Base-by-base conservation (phyloP, 2,888 invertebrate genomes). In the Dynastes grantii region DNA sequence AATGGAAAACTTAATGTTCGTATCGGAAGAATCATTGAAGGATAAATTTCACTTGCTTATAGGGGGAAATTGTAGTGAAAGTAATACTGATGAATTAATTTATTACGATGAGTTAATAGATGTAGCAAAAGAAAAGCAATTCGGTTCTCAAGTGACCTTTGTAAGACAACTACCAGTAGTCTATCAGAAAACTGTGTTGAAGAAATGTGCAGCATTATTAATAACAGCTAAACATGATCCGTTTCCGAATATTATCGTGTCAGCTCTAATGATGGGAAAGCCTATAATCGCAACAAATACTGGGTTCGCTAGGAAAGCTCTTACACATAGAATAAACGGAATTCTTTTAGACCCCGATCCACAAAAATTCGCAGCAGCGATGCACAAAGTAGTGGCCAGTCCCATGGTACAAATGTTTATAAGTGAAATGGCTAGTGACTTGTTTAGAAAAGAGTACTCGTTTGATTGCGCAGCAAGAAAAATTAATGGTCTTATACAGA, bases 121-220 rank as follows among this genome's bases (percentile, higher is more conserved):
- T 9, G 76, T 78, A 5, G 83, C 86, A 0, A 87, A 86, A 78
- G 84, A 85, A 45, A 84, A 85, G 76, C 51, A 81, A 9, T 87
- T 85, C 68, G 87, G 86, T 0, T 84, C 86, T 1, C 87, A 88
- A 80, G 82, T 88, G 2, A 87, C 87, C 1, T 85, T 88, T 76
- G 78, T 88, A n/a, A 85, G 83, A 55, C 85, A 87, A 61, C 79
- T 88, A 13, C 87, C 87, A 0, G 84, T 84, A 0, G 81, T 86
- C 1, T 86, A 88, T 77, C 86, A 87, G 78, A 88, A 88, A 80
- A 86, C 87, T 3, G 73, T 88, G 27, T 85, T 88, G 40, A 82
- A 84, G 71, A 85, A 86, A 77, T 85, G 85, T 0, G 83, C 85
- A 1, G 84, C 87, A 2, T 84, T 87, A 49, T 81, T 88, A n/a